Evolutionary conservation across 1,140 invertebrate genomes (phyloP).

Genomic region (Portunus trituberculatus): DNA sequence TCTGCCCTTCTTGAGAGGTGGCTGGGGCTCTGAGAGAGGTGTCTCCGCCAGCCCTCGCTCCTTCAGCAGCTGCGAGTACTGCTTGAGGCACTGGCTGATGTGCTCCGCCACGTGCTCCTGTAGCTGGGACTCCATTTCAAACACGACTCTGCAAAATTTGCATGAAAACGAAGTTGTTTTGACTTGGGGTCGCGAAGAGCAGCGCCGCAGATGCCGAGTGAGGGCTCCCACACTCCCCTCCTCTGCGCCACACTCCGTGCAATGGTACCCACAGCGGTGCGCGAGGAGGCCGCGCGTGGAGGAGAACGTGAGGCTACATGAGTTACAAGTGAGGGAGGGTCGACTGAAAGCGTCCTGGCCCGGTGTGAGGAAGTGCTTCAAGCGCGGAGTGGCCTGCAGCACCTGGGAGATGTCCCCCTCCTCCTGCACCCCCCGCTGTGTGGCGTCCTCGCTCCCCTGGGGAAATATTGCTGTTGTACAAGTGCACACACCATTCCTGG

Average conservation of each 20-base stretch:
- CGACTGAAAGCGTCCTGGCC: slow-evolving; percentile 28
- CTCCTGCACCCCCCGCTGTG: slow-evolving; percentile 13
- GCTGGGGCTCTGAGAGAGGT: slow-evolving; percentile 38
- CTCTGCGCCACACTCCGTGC: slow-evolving; percentile 22
- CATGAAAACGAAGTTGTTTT: slow-evolving; percentile 23
- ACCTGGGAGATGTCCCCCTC: slow-evolving; percentile 58
- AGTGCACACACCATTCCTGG: not conserved
- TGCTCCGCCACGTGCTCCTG: slow-evolving; percentile 49
- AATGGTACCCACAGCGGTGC: slow-evolving; percentile 46
- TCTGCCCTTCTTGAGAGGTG: slow-evolving; percentile 51
- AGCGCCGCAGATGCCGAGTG: not conserved
- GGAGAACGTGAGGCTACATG: slow-evolving; percentile 49
- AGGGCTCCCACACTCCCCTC: slow-evolving; percentile 28
- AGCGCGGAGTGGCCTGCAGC: slow-evolving; percentile 43
- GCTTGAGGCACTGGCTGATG: slow-evolving; percentile 53
- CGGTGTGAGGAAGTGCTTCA: slow-evolving; percentile 33
- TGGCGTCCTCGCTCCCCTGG: slow-evolving; percentile 57
- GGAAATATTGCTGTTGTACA: slow-evolving; percentile 55
- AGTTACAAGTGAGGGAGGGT: slow-evolving; percentile 36
- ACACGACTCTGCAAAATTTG: slow-evolving; percentile 39
- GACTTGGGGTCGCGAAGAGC: not conserved
- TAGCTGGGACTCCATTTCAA: not conserved
- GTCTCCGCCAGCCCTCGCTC: slow-evolving; percentile 64
- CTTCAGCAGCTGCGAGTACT: slow-evolving; percentile 63
- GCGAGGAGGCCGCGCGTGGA: slow-evolving; percentile 11